A percentile compares a stretch with the other conserved stretches of the same genome.
Conservation (phyloP, 2,888 invertebrate genomes). For the Drosophila siamana region DNA sequence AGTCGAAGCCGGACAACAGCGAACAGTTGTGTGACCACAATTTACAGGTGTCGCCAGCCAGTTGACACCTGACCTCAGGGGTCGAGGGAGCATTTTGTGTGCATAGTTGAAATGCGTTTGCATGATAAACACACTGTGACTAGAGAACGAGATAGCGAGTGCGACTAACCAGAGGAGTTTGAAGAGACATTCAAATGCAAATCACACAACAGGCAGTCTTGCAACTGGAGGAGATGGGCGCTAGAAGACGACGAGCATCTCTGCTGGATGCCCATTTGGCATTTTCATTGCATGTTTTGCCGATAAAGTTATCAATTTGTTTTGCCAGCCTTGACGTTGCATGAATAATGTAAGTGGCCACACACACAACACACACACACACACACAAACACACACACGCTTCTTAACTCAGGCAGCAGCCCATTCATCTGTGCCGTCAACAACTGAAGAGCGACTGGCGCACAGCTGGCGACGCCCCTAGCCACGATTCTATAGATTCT, state of each 20-base stretch:
- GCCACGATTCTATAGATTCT: slow-evolving; percentile 16
- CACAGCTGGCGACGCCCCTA: slow-evolving; percentile 62
- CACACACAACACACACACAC: too few relatives aligned
- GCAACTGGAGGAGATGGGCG: not conserved
- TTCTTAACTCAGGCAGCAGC: slow-evolving; percentile 18
- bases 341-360: slow-evolving; percentile 81
- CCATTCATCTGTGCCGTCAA: slow-evolving; percentile 65
- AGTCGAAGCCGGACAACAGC: slow-evolving; percentile 15
- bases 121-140: slow-evolving; percentile 27
- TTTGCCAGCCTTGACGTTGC: slow-evolving; percentile 81
- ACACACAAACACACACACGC: slow-evolving; percentile 27
- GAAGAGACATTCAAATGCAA: slow-evolving; percentile 64
- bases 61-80: slow-evolving; percentile 68
- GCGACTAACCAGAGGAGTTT: slow-evolving; percentile 1
- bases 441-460: slow-evolving; percentile 33
- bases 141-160: not conserved
- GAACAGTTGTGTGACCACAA: slow-evolving; percentile 67
- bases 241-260: not conserved
- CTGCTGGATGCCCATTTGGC: slow-evolving; percentile 63
- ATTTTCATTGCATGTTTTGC: slow-evolving; percentile 82
- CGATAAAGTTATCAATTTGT: slow-evolving; percentile 84
- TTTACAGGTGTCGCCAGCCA: slow-evolving; percentile 80
- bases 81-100: slow-evolving; percentile 38
- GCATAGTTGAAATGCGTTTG: slow-evolving; percentile 63
- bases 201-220: slow-evolving; percentile 52